These are phyloP conservation scores for Listronotus oregonensis DNA, from an alignment of 1,140 invertebrate species.

Conservation along the genomic window DNA sequence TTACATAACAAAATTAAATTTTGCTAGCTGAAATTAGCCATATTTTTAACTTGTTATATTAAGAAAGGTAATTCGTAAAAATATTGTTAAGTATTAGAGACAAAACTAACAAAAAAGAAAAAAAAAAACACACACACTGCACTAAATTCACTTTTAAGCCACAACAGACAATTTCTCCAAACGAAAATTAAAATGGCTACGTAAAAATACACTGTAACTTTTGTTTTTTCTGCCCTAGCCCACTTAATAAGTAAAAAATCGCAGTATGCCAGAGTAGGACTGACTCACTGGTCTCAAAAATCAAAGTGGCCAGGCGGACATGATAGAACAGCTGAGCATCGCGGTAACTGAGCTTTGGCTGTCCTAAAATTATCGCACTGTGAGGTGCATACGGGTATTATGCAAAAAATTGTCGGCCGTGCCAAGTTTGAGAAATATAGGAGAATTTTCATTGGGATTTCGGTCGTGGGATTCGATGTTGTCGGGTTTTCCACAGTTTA, in stretches of 20 bases:
- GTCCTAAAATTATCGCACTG: slow-evolving; percentile 26
- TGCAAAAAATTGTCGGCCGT: slow-evolving; percentile 18
- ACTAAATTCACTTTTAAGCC: too few species aligned
- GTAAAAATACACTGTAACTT: neutral
- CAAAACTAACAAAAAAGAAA: too few species aligned
- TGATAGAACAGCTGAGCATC: slow-evolving; percentile 41
- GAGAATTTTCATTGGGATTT: neutral
- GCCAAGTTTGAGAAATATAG: slow-evolving; percentile 11
- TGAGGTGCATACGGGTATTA: slow-evolving; percentile 26
- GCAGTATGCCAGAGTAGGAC: slow-evolving; percentile 21
- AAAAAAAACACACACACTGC: too few species aligned
- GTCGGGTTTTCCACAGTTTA: too few species aligned
- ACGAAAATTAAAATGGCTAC: too few species aligned
- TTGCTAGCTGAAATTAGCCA: too few species aligned
- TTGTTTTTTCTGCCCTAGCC: neutral
- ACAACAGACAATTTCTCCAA: too few species aligned
- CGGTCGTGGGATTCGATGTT: neutral
- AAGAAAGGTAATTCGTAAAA: too few species aligned
- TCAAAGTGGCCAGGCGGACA: slow-evolving; percentile 35
- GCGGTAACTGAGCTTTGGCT: neutral
- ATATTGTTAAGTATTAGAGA: too few species aligned
- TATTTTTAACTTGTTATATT: too few species aligned
- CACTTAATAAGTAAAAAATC: neutral
- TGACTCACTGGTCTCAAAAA: slow-evolving; percentile 22
- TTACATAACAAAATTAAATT: too few species aligned